phyloP scores from a whole-genome alignment of 2,888 invertebrate genomes.

The Silvanus unidentatus region DNA sequence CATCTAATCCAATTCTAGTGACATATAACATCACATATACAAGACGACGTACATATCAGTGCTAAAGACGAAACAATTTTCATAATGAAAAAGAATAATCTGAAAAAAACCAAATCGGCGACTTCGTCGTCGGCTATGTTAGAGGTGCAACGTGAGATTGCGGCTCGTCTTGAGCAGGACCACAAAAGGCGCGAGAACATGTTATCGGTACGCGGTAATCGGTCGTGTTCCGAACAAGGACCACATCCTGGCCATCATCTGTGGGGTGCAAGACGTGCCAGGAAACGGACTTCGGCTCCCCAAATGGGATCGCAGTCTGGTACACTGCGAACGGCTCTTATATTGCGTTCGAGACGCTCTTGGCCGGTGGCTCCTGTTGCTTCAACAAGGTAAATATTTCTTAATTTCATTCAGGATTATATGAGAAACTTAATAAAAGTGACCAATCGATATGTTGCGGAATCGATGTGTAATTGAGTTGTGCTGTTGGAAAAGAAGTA shows the following conservation, averaged over 20 bases:
- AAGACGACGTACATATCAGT: too few species aligned
- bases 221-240: constrained; percentile 66
- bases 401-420: too few species aligned
- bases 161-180: constrained; percentile 38
- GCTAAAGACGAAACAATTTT: too few species aligned
- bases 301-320: constrained; percentile 58
- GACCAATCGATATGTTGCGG: background rate
- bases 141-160: constrained; percentile 42
- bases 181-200: constrained; percentile 47
- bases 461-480: background rate
- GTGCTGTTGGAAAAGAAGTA: too few species aligned
- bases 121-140: constrained; percentile 32
- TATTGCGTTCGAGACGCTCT: constrained; percentile 63
- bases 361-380: constrained; percentile 72
- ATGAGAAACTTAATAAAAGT: constrained; percentile 3
- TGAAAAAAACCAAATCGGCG: too few species aligned
- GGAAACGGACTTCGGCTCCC: constrained; percentile 66
- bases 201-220: constrained; percentile 51
- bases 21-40: too few species aligned
- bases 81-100: too few species aligned
- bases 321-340: constrained; percentile 55
- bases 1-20: too few species aligned
- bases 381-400: constrained; percentile 60
- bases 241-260: constrained; percentile 63
- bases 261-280: constrained; percentile 60